Evolutionary conservation across 2,888 invertebrate species (phyloP).

Genomic region (Acanthosoma haemorrhoidale): DNA sequence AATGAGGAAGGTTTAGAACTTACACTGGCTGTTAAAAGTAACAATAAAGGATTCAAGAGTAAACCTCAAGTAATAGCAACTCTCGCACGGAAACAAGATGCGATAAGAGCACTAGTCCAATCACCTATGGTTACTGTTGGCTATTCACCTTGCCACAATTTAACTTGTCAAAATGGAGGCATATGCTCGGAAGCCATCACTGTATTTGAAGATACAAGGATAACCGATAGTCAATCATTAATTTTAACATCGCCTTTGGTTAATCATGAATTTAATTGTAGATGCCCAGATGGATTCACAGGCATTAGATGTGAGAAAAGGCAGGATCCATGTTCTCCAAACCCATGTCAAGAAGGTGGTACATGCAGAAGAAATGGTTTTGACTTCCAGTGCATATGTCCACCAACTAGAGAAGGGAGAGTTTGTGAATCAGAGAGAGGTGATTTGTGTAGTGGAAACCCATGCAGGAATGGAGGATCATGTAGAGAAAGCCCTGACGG

Average conservation of each 20-base stretch:
- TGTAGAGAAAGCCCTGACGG: constrained; percentile 84
- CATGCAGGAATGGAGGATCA: constrained; percentile 86
- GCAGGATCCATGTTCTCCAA: constrained; percentile 85
- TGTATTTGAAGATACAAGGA: constrained; percentile 64
- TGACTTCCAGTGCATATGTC: constrained; percentile 78
- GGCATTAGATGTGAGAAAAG: constrained; percentile 76
- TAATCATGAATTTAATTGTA: constrained; percentile 69
- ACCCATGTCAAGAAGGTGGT: constrained; percentile 79
- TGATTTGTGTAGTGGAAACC: constrained; percentile 76
- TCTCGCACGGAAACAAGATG: constrained; percentile 59
- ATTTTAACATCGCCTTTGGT: constrained; percentile 79
- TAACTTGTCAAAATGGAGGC: constrained; percentile 73
- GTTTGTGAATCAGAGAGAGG: constrained; percentile 78
- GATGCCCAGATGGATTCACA: constrained; percentile 77
- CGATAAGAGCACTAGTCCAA: constrained; percentile 60
- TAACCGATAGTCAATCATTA: constrained; percentile 72
- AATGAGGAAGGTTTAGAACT: constrained; percentile 61
- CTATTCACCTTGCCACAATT: constrained; percentile 68
- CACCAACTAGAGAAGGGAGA: constrained; percentile 70
- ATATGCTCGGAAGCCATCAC: constrained; percentile 65
- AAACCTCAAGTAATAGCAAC: constrained; percentile 61
- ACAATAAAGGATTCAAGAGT: constrained; percentile 54
- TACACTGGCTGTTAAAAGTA: constrained; percentile 59
- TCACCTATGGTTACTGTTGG: constrained; percentile 59
- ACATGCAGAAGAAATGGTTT: constrained; percentile 73